Base-by-base conservation (phyloP, 2,113 vertebrate genomes). In the Chionodraco myersi region DNA sequence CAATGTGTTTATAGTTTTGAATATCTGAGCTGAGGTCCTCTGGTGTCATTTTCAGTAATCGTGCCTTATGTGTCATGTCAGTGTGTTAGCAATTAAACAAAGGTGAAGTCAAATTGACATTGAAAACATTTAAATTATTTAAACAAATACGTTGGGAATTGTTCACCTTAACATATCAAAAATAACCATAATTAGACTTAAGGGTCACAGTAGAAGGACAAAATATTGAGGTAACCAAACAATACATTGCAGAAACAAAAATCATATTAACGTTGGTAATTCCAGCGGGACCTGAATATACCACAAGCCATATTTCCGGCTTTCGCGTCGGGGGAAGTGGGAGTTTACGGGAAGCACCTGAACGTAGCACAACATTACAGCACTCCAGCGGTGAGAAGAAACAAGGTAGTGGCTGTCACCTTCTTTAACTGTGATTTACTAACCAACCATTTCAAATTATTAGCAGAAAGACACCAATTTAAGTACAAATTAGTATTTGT, bases 311-410 rank as follows among this genome's bases (percentile, higher is more conserved):
- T 0, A 71, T 72, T 77, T 83, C 67, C 69, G 75, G 63, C 72
- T 80, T 75, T 65, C 87, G 44, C 45, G 4, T 0, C 1, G n/a
- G 21, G 7, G n/a, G 21, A 67, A n/a, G 2, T 0, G 15, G 51
- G 1, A 48, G 14, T 83, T 82, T 57, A 73, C 88, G 23, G 61
- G 75, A 82, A 80, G 77, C 54, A 69, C 65, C 2, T 85, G 88
- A 91, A 89, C 71, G 77, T 0, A n/a, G 5, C 89, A 75, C 51
- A 1, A 0, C 80, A 57, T 30, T 54, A 15, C 44, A 72, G 64
- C 68, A 51, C 52, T 71, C 75, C 47, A 6, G 60, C 36, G 79
- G 65, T 21, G 61, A 21, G 61, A 57, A 0, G 45, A 36, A 53
- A 70, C 3, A 48, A 76, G 86, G 90, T 89, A 83, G 18, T 48